phyloP scores from a whole-genome alignment of 2,797 vertebrate genomes.

The Percopsis omiscomaycus region DNA sequence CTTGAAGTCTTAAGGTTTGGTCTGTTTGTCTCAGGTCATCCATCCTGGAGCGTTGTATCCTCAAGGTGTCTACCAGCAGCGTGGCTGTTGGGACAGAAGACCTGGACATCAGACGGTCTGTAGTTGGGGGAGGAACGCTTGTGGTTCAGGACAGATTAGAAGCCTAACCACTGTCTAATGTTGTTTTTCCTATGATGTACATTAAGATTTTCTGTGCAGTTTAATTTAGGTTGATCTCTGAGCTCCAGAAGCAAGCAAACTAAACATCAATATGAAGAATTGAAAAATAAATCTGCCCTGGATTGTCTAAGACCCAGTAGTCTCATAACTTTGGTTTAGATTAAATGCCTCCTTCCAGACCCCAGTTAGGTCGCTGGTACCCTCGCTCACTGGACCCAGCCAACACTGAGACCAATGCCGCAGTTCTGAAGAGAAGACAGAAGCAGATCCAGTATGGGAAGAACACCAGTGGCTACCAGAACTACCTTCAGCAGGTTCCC shows the following conservation, averaged over 20 bases:
- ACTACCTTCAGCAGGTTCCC: constrained; percentile 83
- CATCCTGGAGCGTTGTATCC: constrained; percentile 81
- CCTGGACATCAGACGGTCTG: constrained; percentile 72
- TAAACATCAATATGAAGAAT: no score
- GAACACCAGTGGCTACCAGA: constrained; percentile 83
- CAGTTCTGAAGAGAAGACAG: constrained; percentile 77
- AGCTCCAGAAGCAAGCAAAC: no score
- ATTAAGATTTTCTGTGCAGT: no score
- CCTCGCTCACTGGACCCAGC: constrained; percentile 59
- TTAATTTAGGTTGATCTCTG: no score
- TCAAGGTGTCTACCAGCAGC: constrained; percentile 77
- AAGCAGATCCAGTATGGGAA: constrained; percentile 89
- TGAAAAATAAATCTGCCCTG: no score
- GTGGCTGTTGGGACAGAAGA: constrained; percentile 81
- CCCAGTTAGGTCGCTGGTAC: constrained; percentile 35
- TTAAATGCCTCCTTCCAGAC: neutral
- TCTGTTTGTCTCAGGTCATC: constrained; percentile 63
- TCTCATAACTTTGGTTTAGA: no score
- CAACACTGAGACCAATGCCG: constrained; percentile 79
- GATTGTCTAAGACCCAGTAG: no score
- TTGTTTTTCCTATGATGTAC: no score
- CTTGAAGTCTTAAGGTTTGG: neutral
- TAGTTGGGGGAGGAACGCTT: no score
- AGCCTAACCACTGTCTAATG: no score
- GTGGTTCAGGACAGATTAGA: no score